These are phyloP conservation scores for Nilaparvata lugens DNA, from an alignment of 1,140 invertebrate genomes.

Conservation along the genomic window DNA sequence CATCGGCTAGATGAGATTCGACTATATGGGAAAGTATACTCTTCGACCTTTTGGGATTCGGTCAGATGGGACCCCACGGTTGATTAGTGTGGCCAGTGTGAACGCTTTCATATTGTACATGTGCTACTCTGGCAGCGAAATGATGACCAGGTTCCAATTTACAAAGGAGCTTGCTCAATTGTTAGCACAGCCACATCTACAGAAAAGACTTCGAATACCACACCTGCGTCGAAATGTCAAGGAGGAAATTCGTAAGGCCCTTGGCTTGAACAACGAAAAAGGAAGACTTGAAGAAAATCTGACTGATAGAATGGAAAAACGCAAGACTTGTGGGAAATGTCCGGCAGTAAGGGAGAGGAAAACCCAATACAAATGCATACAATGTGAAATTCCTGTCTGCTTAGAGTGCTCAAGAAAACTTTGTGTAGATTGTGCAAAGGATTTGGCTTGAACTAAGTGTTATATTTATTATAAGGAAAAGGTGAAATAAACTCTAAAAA, in stretches of 20 bases:
- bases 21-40: no score
- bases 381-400: conserved; percentile 1
- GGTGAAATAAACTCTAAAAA: no score
- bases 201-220: conserved; percentile 20
- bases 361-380: conserved; percentile 2
- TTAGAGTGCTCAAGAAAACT: no score
- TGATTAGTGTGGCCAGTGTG: conserved; percentile 22
- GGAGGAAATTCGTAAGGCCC: background rate
- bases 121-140: background rate
- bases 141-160: conserved; percentile 19
- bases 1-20: no score
- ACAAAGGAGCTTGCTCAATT: conserved; percentile 21
- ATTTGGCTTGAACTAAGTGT: no score
- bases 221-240: conserved; percentile 1
- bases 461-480: no score
- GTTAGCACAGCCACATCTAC: conserved; percentile 20
- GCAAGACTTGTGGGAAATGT: conserved; percentile 8
- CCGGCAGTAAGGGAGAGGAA: conserved; percentile 5
- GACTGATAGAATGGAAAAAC: background rate
- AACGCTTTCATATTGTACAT: conserved; percentile 15
- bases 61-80: no score
- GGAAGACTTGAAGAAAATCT: no score
- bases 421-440: conserved; percentile 1
- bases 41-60: no score
- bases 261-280: no score